Percentiles rank a stretch among this genome's conserved stretches.
Evolutionary conservation across 1,140 invertebrate species (phyloP).

Genomic region (Plodia interpunctella): DNA sequence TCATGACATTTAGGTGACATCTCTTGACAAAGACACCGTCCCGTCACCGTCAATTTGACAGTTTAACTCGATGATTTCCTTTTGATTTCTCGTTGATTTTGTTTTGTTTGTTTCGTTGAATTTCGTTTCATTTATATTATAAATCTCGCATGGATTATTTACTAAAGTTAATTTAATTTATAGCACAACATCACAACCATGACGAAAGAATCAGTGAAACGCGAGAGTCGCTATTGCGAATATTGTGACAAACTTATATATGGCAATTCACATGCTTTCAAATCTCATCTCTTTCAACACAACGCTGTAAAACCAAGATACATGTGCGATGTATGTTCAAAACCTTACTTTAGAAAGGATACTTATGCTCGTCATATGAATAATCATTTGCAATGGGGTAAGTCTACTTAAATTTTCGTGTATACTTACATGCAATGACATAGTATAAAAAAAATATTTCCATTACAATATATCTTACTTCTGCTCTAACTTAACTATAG

Average conservation of each 20-base stretch:
- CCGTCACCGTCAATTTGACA: neutral
- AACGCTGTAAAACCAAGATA: slow-evolving; percentile 29
- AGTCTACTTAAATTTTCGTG: neutral
- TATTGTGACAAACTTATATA: slow-evolving; percentile 36
- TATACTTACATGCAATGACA: neutral
- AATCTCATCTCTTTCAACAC: slow-evolving; percentile 45
- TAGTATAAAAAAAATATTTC: no score
- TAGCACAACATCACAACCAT: neutral
- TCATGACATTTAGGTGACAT: no score
- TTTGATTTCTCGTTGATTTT: neutral
- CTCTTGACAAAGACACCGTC: no score
- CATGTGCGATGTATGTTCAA: slow-evolving; percentile 34
- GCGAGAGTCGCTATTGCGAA: slow-evolving; percentile 19
- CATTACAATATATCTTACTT: no score
- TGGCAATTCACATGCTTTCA: slow-evolving; percentile 37
- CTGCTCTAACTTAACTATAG: no score
- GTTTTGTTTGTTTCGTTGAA: neutral
- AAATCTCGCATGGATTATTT: neutral
- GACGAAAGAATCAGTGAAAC: neutral
- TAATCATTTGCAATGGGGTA: slow-evolving; percentile 15
- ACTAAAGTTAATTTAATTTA: neutral
- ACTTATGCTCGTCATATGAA: slow-evolving; percentile 27
- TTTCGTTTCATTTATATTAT: neutral
- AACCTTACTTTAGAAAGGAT: slow-evolving; percentile 42
- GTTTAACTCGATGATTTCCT: neutral